phyloP scores from a whole-genome alignment of 1,140 invertebrate genomes.

The Bemisia tabaci region DNA sequence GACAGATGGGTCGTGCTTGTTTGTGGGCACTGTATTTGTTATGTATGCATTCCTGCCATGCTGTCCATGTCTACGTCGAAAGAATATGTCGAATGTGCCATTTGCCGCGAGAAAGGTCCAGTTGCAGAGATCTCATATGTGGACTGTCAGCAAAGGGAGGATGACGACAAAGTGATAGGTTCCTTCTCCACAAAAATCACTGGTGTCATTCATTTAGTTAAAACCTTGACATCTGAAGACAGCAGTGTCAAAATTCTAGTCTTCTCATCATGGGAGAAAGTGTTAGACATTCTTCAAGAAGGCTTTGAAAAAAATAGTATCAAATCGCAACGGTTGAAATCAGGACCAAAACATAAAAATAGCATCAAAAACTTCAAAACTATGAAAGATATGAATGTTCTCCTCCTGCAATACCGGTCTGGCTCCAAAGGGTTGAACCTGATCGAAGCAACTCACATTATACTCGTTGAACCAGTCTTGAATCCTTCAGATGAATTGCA shows the following conservation, averaged over 20 bases:
- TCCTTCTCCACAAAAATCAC: slow-evolving; percentile 59
- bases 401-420: slow-evolving; percentile 50
- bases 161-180: slow-evolving; percentile 31
- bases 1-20: slow-evolving; percentile 45
- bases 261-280: slow-evolving; percentile 55
- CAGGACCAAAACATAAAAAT: slow-evolving; percentile 34
- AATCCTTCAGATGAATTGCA: slow-evolving; percentile 60
- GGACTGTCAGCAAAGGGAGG: slow-evolving; percentile 29
- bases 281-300: slow-evolving; percentile 43
- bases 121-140: slow-evolving; percentile 44
- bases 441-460: slow-evolving; percentile 62
- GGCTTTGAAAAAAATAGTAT: slow-evolving; percentile 49
- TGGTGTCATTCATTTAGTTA: slow-evolving; percentile 43
- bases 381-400: slow-evolving; percentile 38
- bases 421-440: slow-evolving; percentile 67
- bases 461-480: slow-evolving; percentile 60
- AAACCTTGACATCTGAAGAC: slow-evolving; percentile 40
- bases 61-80: slow-evolving; percentile 14
- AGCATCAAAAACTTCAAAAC: slow-evolving; percentile 39
- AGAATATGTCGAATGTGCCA: slow-evolving; percentile 37
- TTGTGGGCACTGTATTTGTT: slow-evolving; percentile 54
- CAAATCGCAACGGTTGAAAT: slow-evolving; percentile 28
- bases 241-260: slow-evolving; percentile 50
- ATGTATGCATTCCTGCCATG: slow-evolving; percentile 40
- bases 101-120: slow-evolving; percentile 45